Percentiles rank a stretch among this genome's conserved stretches.
Conservation (phyloP, 2,113 vertebrate species). For the Semicossyphus pulcher region DNA sequence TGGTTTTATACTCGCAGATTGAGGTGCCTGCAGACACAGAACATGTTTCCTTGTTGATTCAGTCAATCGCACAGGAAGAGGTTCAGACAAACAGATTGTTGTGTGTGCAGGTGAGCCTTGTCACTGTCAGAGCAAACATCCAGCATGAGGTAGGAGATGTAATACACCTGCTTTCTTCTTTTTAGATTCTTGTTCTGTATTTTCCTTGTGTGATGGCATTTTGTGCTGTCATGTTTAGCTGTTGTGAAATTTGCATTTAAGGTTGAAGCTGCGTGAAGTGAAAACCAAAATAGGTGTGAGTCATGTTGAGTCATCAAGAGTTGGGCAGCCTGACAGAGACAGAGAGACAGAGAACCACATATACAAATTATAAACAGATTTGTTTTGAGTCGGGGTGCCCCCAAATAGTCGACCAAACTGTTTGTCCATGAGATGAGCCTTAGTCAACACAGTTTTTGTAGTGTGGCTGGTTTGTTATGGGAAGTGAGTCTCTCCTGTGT, state of each 20-base stretch:
- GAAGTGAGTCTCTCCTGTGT: too few species aligned
- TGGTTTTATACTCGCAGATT: conserved; percentile 19
- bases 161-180: not conserved
- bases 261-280: not conserved
- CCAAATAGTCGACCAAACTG: not conserved
- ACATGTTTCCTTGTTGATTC: conserved; percentile 44
- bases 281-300: conserved; percentile 16
- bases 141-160: conserved; percentile 6
- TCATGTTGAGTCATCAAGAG: conserved; percentile 6
- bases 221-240: not conserved
- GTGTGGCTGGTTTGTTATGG: too few species aligned
- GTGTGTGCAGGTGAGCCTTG: conserved; percentile 35
- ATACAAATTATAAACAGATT: not conserved
- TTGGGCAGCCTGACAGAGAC: not conserved
- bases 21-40: conserved; percentile 18
- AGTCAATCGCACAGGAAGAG: conserved; percentile 51
- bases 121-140: not conserved
- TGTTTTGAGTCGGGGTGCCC: not conserved
- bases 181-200: not conserved
- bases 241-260: not conserved
- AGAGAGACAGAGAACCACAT: too few species aligned
- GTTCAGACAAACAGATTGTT: conserved; percentile 24
- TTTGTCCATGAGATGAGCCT: not conserved
- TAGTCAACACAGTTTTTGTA: too few species aligned
- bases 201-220: not conserved